Base-by-base conservation (phyloP, 2,888 invertebrate genomes). In the Ceraclea dissimilis region DNA sequence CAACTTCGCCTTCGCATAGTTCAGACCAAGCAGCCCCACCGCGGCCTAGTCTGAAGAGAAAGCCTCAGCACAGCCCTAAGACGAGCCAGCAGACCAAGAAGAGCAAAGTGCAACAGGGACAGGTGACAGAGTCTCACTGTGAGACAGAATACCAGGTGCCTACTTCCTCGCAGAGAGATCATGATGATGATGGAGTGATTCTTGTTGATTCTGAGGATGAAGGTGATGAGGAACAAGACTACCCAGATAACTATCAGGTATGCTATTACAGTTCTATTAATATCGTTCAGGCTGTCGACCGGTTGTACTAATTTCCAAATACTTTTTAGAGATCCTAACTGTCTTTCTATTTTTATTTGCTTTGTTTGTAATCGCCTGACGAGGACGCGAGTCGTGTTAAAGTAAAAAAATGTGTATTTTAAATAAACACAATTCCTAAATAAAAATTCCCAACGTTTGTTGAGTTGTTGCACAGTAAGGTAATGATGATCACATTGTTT, bases 141-240 rank as follows among this genome's bases (percentile, higher is more conserved):
- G 84, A 85, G 66, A 86, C 86, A n/a, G 88, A 89, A 67, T 86
- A 86, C 68, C 86, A 91, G 74, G 90, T 91, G 57, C 90, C 91
- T 6, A 91, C 91, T 0, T 90, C 90, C 19, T 90, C 90, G 22
- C 90, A 91, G 66, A 82, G 90, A 58, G 91, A 91, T 68, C 90
- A 90, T 67, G 88, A 90, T 66, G 90, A 90, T 67, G 89, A 90
- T 63, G 80, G 81, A 17, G 86, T 89, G 44, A 85, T 89, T 47
- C 84, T 87, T 2, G 86, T 88, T 0, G 89, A 88, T 67, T 88
- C 88, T 1, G 89, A 89, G 63, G 89, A 88, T 65, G 89, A 89
- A 63, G 89, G 88, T 65, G 88, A 88, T 51, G 86, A 85, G 63
- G 84, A 84, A 62, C 79, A 73, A 51, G 79, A 73, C 49, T 79